A percentile compares a stretch with the other conserved stretches of the same genome.
Conservation (phyloP, 2,797 vertebrate species). For the Moxostoma hubbsi region DNA sequence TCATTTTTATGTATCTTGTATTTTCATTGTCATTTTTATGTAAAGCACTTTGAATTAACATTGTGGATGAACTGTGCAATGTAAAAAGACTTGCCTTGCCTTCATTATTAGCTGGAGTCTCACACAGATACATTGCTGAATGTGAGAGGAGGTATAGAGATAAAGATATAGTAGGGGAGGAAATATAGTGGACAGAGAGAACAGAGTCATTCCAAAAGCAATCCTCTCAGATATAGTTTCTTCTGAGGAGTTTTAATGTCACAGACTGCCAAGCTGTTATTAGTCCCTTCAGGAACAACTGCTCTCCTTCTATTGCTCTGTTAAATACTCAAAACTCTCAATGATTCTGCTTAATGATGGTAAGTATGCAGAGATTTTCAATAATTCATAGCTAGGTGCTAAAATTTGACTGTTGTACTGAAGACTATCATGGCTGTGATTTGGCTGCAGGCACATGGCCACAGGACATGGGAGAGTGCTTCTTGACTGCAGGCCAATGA, state of each 20-base stretch:
- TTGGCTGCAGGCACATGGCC: background rate
- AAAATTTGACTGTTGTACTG: background rate
- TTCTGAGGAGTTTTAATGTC: background rate
- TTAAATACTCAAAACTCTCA: background rate
- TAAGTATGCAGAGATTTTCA: background rate
- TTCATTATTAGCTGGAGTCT: slow-evolving; percentile 26
- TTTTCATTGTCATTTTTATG: too few relatives aligned
- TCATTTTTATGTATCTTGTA: too few relatives aligned
- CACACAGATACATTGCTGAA: slow-evolving; percentile 13
- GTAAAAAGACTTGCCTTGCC: background rate
- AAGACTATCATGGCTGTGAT: background rate
- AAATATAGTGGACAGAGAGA: background rate
- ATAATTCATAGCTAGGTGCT: background rate
- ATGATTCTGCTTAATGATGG: background rate
- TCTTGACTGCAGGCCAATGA: background rate
- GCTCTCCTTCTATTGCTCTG: background rate
- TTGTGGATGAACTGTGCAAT: too few relatives aligned
- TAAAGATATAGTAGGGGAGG: background rate
- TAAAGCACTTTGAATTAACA: too few relatives aligned
- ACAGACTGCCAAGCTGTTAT: background rate
- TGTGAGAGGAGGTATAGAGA: slow-evolving; percentile 18
- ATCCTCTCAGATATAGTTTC: background rate
- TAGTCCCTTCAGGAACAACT: background rate
- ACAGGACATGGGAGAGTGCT: background rate
- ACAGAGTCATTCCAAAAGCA: slow-evolving; percentile 1